Conservation (phyloP, 2,888 invertebrate species). For the Dorcus parallelipipedus region DNA sequence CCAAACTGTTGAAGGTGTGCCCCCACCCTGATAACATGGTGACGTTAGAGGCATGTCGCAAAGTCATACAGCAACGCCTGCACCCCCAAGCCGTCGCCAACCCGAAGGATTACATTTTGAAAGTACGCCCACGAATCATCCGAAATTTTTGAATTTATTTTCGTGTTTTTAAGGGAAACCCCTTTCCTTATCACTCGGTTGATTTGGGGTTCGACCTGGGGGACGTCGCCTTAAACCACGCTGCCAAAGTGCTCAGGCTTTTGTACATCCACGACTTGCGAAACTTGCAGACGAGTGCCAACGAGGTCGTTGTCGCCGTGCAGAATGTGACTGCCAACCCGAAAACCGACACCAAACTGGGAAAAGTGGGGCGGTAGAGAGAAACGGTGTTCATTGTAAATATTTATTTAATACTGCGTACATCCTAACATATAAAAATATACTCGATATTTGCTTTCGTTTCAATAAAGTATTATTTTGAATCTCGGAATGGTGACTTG, state of each 20-base stretch:
- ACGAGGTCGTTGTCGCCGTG: constrained; percentile 89
- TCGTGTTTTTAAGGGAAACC: constrained; percentile 54
- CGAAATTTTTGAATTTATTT: constrained; percentile 4
- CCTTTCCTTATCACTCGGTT: constrained; percentile 66
- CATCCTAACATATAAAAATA: not conserved
- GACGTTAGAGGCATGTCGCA: constrained; percentile 67
- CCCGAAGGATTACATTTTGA: constrained; percentile 52
- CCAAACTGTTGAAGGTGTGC: constrained; percentile 73
- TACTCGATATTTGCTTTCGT: not conserved
- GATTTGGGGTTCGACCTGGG: constrained; percentile 65
- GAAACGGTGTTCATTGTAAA: not conserved
- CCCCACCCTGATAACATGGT: constrained; percentile 78
- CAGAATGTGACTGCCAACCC: constrained; percentile 95
- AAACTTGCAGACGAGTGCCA: constrained; percentile 87
- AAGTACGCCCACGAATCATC: constrained; percentile 33
- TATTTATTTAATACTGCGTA: not conserved
- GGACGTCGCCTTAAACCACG: constrained; percentile 64
- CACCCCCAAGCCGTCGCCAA: constrained; percentile 57
- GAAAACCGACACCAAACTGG: constrained; percentile 90
- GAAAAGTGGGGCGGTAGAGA: constrained; percentile 76
- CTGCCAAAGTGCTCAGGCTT: constrained; percentile 73
- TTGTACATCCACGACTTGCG: constrained; percentile 82
- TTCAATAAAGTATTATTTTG: constrained; percentile 1
- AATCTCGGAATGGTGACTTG: constrained; percentile 37
- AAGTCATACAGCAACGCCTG: constrained; percentile 58